Evolutionary conservation across 2,113 vertebrate species (phyloP), one percentile per base, ranked within the genome.

Genomic region (Leptobrachium ailaonicum): DNA sequence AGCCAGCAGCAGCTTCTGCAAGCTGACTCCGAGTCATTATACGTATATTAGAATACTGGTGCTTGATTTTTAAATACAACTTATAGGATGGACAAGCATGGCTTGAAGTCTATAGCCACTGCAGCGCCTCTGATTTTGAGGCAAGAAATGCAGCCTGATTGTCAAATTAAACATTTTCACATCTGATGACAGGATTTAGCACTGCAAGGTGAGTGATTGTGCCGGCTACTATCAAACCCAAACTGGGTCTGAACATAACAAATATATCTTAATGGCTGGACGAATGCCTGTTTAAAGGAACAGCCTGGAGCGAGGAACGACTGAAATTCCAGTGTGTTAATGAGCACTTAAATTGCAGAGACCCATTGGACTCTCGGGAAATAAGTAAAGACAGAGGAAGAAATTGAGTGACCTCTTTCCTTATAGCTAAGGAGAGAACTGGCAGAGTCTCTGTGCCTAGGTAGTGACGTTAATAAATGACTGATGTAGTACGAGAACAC

Each of bases 391-490:
- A 79, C 10, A 73, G 71, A 63, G 66, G 43, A 80, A 86, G 70
- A 86, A 87, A 88, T 11, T 77, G 58, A 84, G 70, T 82, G 76
- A 73, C 12, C 2, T 87, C 82, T 50, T 63, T 44, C 62, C 70
- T 71, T 82, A 70, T n/a, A 73, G 68, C 82, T 82, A 68, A 41
- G 80, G 53, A 40, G n/a, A 71, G 12, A 58, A 63, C 71, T 41
- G 58, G 56, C 43, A 63, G 54, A 77, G 63, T 2, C 72, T 78
- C 82, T 85, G 86, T 85, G 84, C 77, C 75, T 82, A 87, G 62
- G 73, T 47, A 74, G 14, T 86, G 85, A 87, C 82, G 80, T 82
- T 89, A 90, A 90, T 87, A 85, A 86, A 90, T 92, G 86, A 85
- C 78, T 87, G 80, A 88, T 85, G 83, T 72, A 82, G 67, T 83